phyloP scores from a whole-genome alignment of 1,140 invertebrate genomes.

The Aphelinus atriplicis region DNA sequence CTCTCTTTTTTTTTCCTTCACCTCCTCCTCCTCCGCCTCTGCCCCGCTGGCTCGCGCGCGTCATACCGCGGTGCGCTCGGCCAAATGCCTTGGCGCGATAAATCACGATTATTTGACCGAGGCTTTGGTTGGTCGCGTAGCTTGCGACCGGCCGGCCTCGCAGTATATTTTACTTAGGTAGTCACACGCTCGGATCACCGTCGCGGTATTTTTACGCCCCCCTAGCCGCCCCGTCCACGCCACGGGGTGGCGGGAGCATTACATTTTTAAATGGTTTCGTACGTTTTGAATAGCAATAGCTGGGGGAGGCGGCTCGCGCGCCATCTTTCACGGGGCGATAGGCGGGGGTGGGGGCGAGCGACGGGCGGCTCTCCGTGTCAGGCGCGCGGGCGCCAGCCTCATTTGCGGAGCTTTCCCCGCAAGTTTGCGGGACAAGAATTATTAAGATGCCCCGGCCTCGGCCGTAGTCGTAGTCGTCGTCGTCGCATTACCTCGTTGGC shows the following conservation, averaged over 20 bases:
- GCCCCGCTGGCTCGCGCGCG: not conserved
- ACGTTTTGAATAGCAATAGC: constrained; percentile 66
- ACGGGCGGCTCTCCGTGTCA: constrained; percentile 55
- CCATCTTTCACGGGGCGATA: constrained; percentile 31
- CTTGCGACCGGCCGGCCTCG: constrained; percentile 9
- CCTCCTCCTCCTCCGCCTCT: not conserved
- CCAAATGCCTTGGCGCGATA: constrained; percentile 64
- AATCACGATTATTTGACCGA: constrained; percentile 67
- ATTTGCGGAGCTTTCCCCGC: constrained; percentile 59
- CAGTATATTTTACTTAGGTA: constrained; percentile 67
- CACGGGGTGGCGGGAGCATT: constrained; percentile 53
- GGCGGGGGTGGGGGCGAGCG: constrained; percentile 1
- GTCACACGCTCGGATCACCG: constrained; percentile 62
- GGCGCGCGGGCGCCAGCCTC: constrained; percentile 59
- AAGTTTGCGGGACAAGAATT: constrained; percentile 64
- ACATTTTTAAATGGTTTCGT: constrained; percentile 67
- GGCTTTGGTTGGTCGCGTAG: constrained; percentile 50
- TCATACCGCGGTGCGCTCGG: constrained; percentile 45
- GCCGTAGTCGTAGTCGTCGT: constrained; percentile 30
- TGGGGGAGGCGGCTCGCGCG: constrained; percentile 37
- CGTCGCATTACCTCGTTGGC: constrained; percentile 42
- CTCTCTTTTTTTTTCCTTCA: constrained; percentile 9
- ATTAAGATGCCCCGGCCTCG: constrained; percentile 58
- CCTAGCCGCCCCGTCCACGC: constrained; percentile 34
- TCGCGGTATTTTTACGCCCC: constrained; percentile 49